Conservation (phyloP, 2,888 invertebrate genomes). For the Auanema freiburgensis region DNA sequence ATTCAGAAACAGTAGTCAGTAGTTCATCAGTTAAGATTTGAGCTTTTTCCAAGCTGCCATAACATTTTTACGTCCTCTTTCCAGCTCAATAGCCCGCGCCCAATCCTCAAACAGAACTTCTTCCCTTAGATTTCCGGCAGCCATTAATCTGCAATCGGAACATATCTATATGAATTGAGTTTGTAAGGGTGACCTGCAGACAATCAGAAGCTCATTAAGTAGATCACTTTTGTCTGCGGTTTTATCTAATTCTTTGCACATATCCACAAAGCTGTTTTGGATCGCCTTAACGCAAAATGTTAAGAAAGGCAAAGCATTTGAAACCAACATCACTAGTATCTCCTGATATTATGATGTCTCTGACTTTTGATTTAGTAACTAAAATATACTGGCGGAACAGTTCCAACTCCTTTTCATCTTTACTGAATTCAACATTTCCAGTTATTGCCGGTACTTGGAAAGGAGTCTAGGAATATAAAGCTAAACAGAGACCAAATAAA, state of each 20-base stretch:
- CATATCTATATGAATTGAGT: not conserved
- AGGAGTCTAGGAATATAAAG: constrained; percentile 10
- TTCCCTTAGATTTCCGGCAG: not conserved
- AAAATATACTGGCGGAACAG: constrained; percentile 15
- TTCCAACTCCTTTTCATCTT: not conserved
- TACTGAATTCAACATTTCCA: not conserved
- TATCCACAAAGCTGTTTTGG: constrained; percentile 14
- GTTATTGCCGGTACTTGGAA: constrained; percentile 10
- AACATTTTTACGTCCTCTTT: not conserved
- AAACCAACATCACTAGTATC: constrained; percentile 15
- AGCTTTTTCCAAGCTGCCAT: not conserved
- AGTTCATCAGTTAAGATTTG: too few species aligned
- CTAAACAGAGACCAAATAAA: not conserved
- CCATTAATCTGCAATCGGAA: not conserved
- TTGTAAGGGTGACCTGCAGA: constrained; percentile 9
- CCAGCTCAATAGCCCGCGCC: not conserved
- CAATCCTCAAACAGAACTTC: not conserved
- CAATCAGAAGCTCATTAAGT: constrained; percentile 14
- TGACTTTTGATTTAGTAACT: constrained; percentile 5
- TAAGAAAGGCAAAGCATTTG: not conserved
- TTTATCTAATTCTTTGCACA: constrained; percentile 6
- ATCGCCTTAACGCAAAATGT: constrained; percentile 9
- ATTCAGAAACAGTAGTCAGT: too few species aligned
- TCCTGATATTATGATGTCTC: constrained; percentile 10
- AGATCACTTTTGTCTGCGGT: constrained; percentile 15